Evolutionary conservation across 2,797 vertebrate species (phyloP).

Genomic region (Syngnathus rostellatus): DNA sequence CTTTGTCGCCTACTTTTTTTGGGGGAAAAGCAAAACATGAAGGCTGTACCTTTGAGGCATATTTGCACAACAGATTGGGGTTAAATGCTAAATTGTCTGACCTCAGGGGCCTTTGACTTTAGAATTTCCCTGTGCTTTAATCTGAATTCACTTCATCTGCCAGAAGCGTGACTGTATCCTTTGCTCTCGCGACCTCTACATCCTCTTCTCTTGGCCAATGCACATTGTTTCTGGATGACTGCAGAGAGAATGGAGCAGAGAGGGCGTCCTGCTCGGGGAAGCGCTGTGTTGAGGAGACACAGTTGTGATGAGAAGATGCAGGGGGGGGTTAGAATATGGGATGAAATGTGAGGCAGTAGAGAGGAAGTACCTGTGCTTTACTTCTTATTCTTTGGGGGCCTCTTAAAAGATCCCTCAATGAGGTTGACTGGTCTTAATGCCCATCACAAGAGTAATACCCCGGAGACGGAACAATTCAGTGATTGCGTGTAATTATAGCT

Average conservation of each 20-base stretch:
- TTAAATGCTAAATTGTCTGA: neutral
- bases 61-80: neutral
- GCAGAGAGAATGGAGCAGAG: conserved; percentile 50
- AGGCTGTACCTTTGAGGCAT: neutral
- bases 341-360: conserved; percentile 15
- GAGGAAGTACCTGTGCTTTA: conserved; percentile 31
- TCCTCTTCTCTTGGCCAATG: conserved; percentile 10
- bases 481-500: conserved; percentile 52
- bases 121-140: neutral
- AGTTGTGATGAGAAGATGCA: conserved; percentile 28
- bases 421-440: conserved; percentile 30
- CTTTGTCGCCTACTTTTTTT: too few species aligned
- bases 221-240: conserved; percentile 44
- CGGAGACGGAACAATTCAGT: conserved; percentile 34
- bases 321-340: conserved; percentile 21
- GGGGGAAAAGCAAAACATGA: too few species aligned
- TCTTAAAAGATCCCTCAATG: conserved; percentile 1
- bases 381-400: conserved; percentile 27
- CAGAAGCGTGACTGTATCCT: neutral
- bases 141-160: neutral
- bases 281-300: conserved; percentile 35
- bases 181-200: neutral
- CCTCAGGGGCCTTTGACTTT: neutral
- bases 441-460: conserved; percentile 18
- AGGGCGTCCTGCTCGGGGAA: conserved; percentile 39